These are phyloP conservation scores for Halcyon chelicuti DNA, from an alignment of 2,797 vertebrate genomes.

Conservation along the genomic window DNA sequence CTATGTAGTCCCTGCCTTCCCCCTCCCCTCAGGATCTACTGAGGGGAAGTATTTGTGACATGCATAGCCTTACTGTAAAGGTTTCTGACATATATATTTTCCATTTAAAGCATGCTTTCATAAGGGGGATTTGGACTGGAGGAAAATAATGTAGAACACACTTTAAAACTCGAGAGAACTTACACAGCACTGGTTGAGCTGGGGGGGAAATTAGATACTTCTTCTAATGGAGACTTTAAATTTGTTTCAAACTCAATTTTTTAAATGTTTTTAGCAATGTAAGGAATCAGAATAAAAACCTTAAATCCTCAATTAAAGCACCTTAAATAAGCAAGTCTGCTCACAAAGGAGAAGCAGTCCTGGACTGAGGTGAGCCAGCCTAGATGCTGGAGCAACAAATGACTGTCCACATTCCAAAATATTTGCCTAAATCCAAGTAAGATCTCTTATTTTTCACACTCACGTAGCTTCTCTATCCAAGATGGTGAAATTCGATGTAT, in stretches of 20 bases:
- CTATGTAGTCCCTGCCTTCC: neutral
- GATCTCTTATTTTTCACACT: neutral
- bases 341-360: neutral
- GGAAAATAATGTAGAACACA: neutral
- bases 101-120: neutral
- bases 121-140: neutral
- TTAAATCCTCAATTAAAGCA: neutral
- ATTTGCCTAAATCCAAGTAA: neutral
- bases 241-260: neutral
- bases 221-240: neutral
- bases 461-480: neutral
- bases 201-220: neutral
- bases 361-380: neutral
- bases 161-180: neutral
- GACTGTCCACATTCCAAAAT: neutral
- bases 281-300: neutral
- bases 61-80: neutral
- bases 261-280: neutral
- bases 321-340: neutral
- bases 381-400: neutral
- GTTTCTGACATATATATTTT: neutral
- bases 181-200: accelerated
- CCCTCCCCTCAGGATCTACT: neutral
- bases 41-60: neutral
- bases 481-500: neutral